A percentile compares a stretch with the other conserved stretches of the same genome.
Evolutionary conservation across 2,888 invertebrate species (phyloP).

Genomic region (Tiliacea citrago): DNA sequence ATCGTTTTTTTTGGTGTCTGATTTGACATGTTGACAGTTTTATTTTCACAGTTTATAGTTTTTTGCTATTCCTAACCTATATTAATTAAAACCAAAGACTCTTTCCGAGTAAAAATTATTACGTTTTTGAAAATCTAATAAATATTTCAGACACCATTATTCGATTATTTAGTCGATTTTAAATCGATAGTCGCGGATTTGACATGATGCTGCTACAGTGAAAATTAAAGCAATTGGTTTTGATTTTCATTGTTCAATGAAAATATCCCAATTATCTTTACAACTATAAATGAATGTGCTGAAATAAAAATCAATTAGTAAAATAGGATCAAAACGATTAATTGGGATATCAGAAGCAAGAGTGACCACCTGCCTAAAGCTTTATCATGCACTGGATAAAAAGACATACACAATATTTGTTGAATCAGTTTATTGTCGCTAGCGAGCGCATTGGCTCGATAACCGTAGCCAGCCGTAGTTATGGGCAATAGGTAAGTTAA

Average conservation of each 20-base stretch:
- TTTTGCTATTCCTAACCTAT: neutral
- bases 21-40: neutral
- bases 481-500: neutral
- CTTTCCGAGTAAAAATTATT: neutral
- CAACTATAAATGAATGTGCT: neutral
- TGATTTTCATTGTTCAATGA: slow-evolving; percentile 37
- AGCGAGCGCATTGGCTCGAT: neutral
- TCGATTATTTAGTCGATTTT: slow-evolving; percentile 28
- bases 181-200: slow-evolving; percentile 39
- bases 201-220: slow-evolving; percentile 30
- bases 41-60: too few relatives aligned
- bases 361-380: slow-evolving; percentile 68
- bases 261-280: slow-evolving; percentile 46
- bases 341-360: slow-evolving; percentile 57
- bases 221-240: slow-evolving; percentile 30
- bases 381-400: slow-evolving; percentile 72
- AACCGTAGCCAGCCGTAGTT: neutral
- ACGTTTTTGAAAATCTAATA: neutral
- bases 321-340: neutral
- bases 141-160: slow-evolving; percentile 24
- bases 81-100: neutral
- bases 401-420: slow-evolving; percentile 45
- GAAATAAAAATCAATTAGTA: neutral
- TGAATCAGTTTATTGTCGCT: neutral
- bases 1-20: slow-evolving; percentile 37